A percentile compares a stretch with the other conserved stretches of the same genome.
These are phyloP conservation scores for Microtus ochrogaster DNA, from an alignment of 2,113 vertebrate genomes.

Conservation along the genomic window DNA sequence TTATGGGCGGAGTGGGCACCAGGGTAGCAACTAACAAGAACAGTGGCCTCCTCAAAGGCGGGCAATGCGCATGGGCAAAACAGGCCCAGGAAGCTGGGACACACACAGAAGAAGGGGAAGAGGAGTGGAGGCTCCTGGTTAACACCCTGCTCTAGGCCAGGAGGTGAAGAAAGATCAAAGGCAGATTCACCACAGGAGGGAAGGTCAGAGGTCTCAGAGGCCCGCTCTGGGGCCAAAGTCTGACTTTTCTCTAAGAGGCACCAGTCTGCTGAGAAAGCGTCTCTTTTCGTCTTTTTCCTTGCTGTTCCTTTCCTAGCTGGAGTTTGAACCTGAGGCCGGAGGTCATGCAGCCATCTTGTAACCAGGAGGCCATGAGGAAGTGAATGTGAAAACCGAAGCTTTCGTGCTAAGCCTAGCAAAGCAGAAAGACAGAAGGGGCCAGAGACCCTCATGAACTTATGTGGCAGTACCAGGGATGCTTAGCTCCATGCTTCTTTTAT, in stretches of 20 bases:
- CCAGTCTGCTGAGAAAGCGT: not conserved
- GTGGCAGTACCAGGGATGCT: not conserved
- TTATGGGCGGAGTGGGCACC: not conserved
- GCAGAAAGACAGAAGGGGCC: not conserved
- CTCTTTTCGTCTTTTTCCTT: not conserved
- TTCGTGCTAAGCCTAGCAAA: not conserved
- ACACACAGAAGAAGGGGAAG: no score
- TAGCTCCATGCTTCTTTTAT: not conserved
- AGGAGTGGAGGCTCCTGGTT: not conserved
- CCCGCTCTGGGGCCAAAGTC: not conserved
- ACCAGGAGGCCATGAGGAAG: not conserved
- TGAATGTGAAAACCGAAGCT: not conserved
- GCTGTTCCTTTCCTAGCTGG: not conserved
- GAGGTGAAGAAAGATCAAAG: not conserved
- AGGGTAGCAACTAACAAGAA: not conserved
- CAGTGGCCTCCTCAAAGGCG: not conserved
- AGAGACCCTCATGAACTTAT: not conserved
- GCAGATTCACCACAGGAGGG: not conserved
- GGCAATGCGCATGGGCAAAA: not conserved
- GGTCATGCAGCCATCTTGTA: constrained; percentile 21
- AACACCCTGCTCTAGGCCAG: not conserved
- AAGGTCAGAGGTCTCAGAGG: not conserved
- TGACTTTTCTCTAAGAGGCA: not conserved
- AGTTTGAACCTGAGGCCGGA: not conserved
- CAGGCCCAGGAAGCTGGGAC: not conserved